Evolutionary conservation across 2,113 vertebrate species (phyloP).

Genomic region (Ornithorhynchus anatinus): DNA sequence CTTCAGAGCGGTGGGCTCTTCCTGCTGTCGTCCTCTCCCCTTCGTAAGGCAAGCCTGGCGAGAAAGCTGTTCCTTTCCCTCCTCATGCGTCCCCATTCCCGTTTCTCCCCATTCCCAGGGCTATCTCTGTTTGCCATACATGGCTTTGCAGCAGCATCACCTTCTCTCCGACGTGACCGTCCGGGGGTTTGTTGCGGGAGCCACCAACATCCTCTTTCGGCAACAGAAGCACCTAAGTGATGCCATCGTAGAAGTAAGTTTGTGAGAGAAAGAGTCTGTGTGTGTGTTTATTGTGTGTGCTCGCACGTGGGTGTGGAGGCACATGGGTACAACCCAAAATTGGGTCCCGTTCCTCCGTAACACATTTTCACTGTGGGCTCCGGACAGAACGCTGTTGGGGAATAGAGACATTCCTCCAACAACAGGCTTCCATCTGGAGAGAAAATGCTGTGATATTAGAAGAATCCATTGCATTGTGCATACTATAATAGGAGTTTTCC

Average conservation of each 20-base stretch:
- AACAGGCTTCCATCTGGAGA: too few species aligned
- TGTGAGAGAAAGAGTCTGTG: too few species aligned
- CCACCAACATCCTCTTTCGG: constrained; percentile 95
- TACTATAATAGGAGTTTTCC: too few species aligned
- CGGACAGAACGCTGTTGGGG: too few species aligned
- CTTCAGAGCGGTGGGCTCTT: too few species aligned
- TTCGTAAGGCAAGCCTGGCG: not conserved
- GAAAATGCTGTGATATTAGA: too few species aligned
- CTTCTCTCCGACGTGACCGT: constrained; percentile 91
- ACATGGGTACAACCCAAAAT: not conserved
- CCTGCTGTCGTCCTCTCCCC: too few species aligned
- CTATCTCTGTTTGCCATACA: constrained; percentile 96
- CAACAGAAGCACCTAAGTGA: constrained; percentile 97
- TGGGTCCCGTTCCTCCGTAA: too few species aligned
- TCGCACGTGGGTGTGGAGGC: not conserved
- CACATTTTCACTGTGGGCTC: too few species aligned
- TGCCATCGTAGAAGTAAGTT: constrained; percentile 87
- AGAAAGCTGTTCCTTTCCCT: not conserved
- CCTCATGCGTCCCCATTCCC: not conserved
- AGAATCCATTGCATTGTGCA: too few species aligned
- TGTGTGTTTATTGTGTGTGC: too few species aligned
- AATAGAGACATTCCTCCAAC: too few species aligned
- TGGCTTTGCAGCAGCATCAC: constrained; percentile 97
- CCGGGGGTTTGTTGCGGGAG: constrained; percentile 93
- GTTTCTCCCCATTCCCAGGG: constrained; percentile 72